Percentiles rank a stretch among this genome's conserved stretches.
Evolutionary conservation across 2,113 vertebrate genomes (phyloP).

Genomic region (Nicator chloris): DNA sequence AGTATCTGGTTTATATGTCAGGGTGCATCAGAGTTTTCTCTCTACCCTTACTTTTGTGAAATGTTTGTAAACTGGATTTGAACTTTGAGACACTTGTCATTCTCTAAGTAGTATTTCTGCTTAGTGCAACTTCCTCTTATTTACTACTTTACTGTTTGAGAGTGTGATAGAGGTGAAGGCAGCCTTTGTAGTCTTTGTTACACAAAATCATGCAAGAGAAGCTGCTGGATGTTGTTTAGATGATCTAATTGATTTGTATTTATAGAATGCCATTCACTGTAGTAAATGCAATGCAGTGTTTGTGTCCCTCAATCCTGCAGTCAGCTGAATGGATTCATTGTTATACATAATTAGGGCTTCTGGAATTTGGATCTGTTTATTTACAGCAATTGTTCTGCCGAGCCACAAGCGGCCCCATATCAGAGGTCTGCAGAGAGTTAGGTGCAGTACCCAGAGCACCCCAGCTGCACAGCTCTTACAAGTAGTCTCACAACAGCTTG

Average conservation of each 20-base stretch:
- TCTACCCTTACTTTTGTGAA: background rate
- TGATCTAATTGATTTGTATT: constrained; percentile 28
- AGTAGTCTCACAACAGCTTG: background rate
- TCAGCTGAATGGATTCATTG: constrained; percentile 26
- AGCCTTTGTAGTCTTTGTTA: constrained; percentile 8
- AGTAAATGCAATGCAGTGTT: constrained; percentile 8
- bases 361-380: constrained; percentile 40
- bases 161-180: background rate
- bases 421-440: background rate
- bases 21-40: background rate
- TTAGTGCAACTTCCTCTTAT: constrained; percentile 7
- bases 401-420: background rate
- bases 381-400: background rate
- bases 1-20: background rate
- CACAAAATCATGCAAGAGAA: background rate
- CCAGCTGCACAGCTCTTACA: background rate
- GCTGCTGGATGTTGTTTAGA: constrained; percentile 33
- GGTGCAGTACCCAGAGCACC: background rate
- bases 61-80: background rate
- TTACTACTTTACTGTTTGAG: background rate
- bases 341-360: constrained; percentile 19
- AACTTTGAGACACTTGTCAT: background rate
- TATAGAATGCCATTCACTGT: constrained; percentile 20
- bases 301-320: background rate
- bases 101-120: background rate